Base-by-base conservation (phyloP, 2,113 vertebrate species). In the Orthonyx spaldingii region DNA sequence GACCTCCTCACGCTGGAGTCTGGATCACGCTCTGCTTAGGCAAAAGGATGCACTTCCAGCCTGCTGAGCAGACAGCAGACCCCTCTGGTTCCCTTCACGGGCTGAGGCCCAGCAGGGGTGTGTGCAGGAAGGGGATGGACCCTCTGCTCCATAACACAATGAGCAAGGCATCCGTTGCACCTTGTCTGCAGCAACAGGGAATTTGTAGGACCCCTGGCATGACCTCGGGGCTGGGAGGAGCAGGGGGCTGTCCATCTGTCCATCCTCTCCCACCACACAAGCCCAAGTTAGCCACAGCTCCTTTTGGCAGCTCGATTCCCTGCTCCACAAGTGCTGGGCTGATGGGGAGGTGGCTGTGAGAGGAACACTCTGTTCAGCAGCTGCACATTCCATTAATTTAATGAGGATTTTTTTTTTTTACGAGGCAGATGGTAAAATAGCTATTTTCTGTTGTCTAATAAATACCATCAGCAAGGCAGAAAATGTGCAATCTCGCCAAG, bases 381-480 rank as follows among this genome's bases (percentile, higher is more conserved):
- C 97, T 97, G 97, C 95, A 92, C 95, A 80, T 96, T 94, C 84
- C 88, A 93, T 96, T 96, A 97, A 96, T 96, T 95, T 97, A 97
- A 97, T 97, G 96, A 97, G 96, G 68, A 53, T 47, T 81, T 71
- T 69, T 68, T 35, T 84, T 94, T 92, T 93, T 84, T 86, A 75
- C 81, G 8, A 96, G 92, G 94, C 96, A 97, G 96, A 97, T 95
- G 97, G 95, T 87, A 97, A 97, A 97, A 97, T 95, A 96, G 95
- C 96, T 97, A 95, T 98, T 97, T 97, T 97, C 96, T 96, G 81
- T 97, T 97, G 91, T 96, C 94, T 97, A 96, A 97, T 97, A 97
- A 98, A 97, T 97, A 96, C 91, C 87, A 94, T 95, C 92, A 95
- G 95, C 94, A 92, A 97, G 97, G 96, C 93, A 93, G 97, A 94